A percentile compares a stretch with the other conserved stretches of the same genome.
phyloP scores from a whole-genome alignment of 2,797 vertebrate genomes.

The Esox masquinongy region DNA sequence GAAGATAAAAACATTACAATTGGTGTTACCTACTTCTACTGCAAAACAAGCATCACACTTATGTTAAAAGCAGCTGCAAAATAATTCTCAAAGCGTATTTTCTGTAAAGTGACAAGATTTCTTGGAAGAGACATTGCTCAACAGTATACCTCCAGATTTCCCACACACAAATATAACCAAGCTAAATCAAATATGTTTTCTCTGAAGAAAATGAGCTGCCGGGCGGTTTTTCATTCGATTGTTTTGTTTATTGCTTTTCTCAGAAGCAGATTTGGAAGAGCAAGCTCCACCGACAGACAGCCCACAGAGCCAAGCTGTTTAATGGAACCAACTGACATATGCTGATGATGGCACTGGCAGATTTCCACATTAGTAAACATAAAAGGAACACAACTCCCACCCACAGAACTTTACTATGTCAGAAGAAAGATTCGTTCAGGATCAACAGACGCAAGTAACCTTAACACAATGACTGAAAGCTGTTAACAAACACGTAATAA shows the following conservation, averaged over 20 bases:
- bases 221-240: conserved; percentile 29
- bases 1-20: neutral
- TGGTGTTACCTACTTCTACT: too few relatives aligned
- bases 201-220: conserved; percentile 31
- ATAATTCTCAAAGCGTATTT: neutral
- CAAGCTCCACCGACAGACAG: conserved; percentile 46
- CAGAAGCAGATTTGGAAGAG: conserved; percentile 47
- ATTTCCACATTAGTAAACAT: conserved; percentile 29
- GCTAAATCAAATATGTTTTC: conserved; percentile 39
- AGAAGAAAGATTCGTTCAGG: neutral
- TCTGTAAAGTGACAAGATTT: conserved; percentile 5
- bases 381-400: conserved; percentile 1
- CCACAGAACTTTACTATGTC: neutral
- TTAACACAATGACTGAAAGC: too few relatives aligned
- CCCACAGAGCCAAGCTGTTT: conserved; percentile 40
- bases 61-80: too few relatives aligned
- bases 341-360: conserved; percentile 27
- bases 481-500: too few relatives aligned
- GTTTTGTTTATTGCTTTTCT: conserved; percentile 19
- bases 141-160: conserved; percentile 11
- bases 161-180: conserved; percentile 22
- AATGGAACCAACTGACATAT: conserved; percentile 39
- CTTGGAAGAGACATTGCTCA: conserved; percentile 30
- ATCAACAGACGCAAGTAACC: neutral
- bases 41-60: too few relatives aligned